Conservation (phyloP, 2,113 vertebrate species). For the Hydrolagus affinis region DNA sequence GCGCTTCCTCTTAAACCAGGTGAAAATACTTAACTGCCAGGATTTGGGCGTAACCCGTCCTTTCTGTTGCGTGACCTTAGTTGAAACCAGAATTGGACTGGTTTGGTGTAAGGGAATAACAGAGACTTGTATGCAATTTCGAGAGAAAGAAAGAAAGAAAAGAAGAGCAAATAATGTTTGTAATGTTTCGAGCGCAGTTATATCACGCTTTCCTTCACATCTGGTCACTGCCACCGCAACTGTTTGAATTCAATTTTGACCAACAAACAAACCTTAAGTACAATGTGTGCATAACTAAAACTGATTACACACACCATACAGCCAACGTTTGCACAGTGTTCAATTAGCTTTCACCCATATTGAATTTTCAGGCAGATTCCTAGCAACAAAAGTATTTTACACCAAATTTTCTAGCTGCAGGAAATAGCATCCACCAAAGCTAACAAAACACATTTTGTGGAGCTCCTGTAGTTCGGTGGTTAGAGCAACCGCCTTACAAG, state of each 20-base stretch:
- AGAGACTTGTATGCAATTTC: background rate
- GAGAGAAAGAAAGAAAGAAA: background rate
- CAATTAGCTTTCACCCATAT: background rate
- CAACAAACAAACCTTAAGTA: background rate
- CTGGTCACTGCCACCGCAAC: background rate
- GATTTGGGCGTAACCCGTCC: no score
- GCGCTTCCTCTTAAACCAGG: no score
- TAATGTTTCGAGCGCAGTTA: background rate
- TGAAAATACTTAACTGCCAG: no score
- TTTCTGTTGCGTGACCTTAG: no score
- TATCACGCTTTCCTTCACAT: background rate
- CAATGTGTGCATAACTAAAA: background rate
- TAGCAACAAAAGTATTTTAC: slow-evolving; percentile 14
- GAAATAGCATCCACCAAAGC: slow-evolving; percentile 18
- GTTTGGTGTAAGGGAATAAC: background rate
- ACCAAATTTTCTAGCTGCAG: background rate
- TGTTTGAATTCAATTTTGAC: slow-evolving; percentile 23
- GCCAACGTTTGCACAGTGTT: slow-evolving; percentile 9
- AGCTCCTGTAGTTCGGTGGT: no score
- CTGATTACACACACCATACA: background rate
- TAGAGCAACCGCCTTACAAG: no score
- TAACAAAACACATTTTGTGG: background rate
- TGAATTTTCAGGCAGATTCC: slow-evolving; percentile 21
- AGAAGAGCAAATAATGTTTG: background rate
- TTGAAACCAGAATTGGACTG: background rate